Percentiles rank a stretch among this genome's conserved stretches.
These are phyloP conservation scores for Volucella zonaria DNA, from an alignment of 2,888 invertebrate genomes.

Conservation along the genomic window DNA sequence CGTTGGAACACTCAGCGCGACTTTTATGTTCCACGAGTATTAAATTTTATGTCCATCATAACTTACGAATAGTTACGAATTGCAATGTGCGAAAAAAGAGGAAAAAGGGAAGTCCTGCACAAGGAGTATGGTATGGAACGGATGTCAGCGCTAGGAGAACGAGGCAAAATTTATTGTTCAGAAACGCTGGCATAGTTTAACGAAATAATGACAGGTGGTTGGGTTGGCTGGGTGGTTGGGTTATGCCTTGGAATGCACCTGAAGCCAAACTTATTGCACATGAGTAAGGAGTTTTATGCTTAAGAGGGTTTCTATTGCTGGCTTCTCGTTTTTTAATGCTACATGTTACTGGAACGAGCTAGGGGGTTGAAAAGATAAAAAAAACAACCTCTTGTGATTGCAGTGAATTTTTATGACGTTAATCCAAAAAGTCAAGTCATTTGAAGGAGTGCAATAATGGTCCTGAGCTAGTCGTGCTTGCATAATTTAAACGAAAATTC, in stretches of 20 bases:
- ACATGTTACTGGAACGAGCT: not conserved
- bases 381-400: conserved; percentile 1
- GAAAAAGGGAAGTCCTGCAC: not conserved
- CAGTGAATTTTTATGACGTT: conserved; percentile 38
- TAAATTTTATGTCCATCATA: conserved; percentile 61
- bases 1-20: conserved; percentile 35
- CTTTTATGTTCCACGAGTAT: conserved; percentile 36
- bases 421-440: conserved; percentile 10
- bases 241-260: not conserved
- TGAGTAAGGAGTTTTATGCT: conserved; percentile 4
- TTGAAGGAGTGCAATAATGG: conserved; percentile 7
- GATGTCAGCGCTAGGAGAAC: conserved; percentile 10
- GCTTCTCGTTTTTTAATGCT: not conserved
- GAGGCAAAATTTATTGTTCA: conserved; percentile 21
- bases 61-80: conserved; percentile 48
- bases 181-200: conserved; percentile 12
- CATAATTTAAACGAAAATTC: conserved; percentile 21
- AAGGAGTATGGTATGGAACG: not conserved
- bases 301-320: conserved; percentile 6
- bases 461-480: not conserved
- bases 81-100: conserved; percentile 34
- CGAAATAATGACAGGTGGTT: conserved; percentile 32
- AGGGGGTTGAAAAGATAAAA: not conserved
- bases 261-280: conserved; percentile 27
- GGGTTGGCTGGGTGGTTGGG: not conserved